These are phyloP conservation scores for Trachops cirrhosus DNA, from an alignment of 2,797 vertebrate genomes.

Conservation along the genomic window DNA sequence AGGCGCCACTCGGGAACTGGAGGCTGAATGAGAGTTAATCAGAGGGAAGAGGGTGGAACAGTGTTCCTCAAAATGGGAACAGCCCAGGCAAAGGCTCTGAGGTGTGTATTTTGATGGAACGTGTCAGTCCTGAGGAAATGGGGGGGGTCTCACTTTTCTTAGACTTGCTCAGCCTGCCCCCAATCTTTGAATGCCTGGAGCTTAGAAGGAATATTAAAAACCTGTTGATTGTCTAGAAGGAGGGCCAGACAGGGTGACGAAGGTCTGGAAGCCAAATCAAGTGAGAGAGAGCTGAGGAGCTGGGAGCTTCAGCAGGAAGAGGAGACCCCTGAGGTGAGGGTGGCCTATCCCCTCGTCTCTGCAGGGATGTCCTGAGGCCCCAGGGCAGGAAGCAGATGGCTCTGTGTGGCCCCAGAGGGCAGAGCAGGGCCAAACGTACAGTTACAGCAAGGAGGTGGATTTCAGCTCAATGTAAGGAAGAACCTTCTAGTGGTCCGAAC, in stretches of 20 bases:
- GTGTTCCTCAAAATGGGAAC: background rate
- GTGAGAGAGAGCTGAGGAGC: background rate
- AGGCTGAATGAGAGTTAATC: background rate
- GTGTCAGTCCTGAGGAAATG: background rate
- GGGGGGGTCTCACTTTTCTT: background rate
- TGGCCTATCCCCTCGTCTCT: background rate
- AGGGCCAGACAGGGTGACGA: background rate
- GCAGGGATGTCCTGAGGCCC: background rate
- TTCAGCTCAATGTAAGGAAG: background rate
- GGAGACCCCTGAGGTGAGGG: too few species aligned
- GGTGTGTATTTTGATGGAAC: background rate
- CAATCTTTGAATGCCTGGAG: background rate
- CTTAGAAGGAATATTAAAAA: background rate
- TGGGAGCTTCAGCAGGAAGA: background rate
- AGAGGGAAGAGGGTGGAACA: background rate
- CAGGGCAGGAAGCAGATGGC: background rate
- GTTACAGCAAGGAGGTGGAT: background rate
- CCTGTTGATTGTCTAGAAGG: background rate
- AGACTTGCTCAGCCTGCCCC: background rate
- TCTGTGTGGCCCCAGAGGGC: background rate
- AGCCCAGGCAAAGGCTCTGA: background rate
- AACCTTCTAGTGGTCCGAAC: background rate
- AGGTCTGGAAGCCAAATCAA: background rate
- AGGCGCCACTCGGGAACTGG: background rate
- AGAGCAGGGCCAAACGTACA: background rate